Evolutionary conservation across 2,113 vertebrate genomes (phyloP), one percentile per base, ranked within the genome.

Genomic region (Osmerus eperlanus): DNA sequence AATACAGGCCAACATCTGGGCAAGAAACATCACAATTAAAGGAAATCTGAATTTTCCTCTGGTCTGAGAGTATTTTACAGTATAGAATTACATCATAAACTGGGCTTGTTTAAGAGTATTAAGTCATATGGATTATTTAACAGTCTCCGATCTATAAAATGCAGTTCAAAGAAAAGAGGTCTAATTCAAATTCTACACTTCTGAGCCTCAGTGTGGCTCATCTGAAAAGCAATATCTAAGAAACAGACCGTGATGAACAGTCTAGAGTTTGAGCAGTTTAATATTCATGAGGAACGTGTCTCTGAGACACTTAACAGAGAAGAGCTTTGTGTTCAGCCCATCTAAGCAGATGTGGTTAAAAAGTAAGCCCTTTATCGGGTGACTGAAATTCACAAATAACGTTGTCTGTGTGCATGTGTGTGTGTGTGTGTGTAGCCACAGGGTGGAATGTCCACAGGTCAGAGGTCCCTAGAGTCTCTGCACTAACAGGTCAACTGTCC

Each of bases 321-420:
- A 79, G 70, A 32, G 62, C 85, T 88, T 90, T 92, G 86, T 92
- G 74, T 80, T 75, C 63, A 18, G 11, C 90, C 91, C 90, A 89
- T 87, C 71, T 84, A 70, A 72, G 74, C 52, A 75, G 67, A 67
- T 64, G 63, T 81, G 76, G 87, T 87, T 91, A 86, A 88, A 90
- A 89, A 87, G 86, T 90, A 85, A 85, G 84, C 84, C 71, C 80
- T 85, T 89, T 89, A 90, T 91, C 88, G 86, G 75, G 36, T 53
- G 47, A 55, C 32, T 75, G 67, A 64, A 71, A 66, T 74, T 65
- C 66, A 70, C 58, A 69, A 62, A 68, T 62, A 53, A 70, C 8
- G 32, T 9, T 60, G 18, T 2, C 9, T 67, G 56, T 62, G 54
- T 68, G 52, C 71, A 64, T 61, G 73, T 52, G 61, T 73, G 75